Evolutionary conservation across 2,888 invertebrate species (phyloP), one percentile per base, ranked within the genome.

Genomic region (Perizoma affinitatum): DNA sequence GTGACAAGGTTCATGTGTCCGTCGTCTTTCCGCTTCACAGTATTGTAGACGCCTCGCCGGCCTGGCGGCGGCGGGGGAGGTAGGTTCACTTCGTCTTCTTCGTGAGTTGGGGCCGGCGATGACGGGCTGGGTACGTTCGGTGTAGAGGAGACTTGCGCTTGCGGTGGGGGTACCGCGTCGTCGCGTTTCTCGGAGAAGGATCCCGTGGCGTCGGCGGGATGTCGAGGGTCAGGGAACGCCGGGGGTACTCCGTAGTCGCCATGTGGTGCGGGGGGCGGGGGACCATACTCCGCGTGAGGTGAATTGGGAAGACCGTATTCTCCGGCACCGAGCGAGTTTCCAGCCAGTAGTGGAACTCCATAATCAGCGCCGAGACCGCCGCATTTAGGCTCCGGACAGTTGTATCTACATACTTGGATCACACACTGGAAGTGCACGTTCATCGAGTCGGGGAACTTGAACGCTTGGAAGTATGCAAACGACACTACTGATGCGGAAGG

Each of bases 381-480:
- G 83, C 98, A 98, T 87, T 97, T 97, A 4, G 97, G 97, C 80
- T 98, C 97, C 2, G 98, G 98, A 74, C 98, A 98, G 82, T 98
- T 97, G 86, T 97, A 97, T 73, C 98, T 94, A 79, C 98, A 98
- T 4, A 98, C 98, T 93, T 98, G 98, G 73, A 98, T 98, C 46
- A 98, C 97, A 83, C 98, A 98, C 86, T 98, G 98, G 96, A 98
- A 98, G 94, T 98, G 98, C 4, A 98, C 98, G 83, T 98, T 98
- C 98, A 98, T 98, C 8, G 97, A 97, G 84, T 98, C 98, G 1
- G 98, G 98, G 95, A 98, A 98, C 88, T 98, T 98, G 93, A 98
- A 98, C 5, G 98, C 98, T 90, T 98, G 98, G 96, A 98, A 98
- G 90, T 98, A 97, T 9, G 98, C 98, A 82, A 98, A 98, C 54